Percentiles rank a stretch among this genome's conserved stretches.
These are phyloP conservation scores for Apotomis turbidana DNA, from an alignment of 2,888 invertebrate genomes.

Conservation along the genomic window DNA sequence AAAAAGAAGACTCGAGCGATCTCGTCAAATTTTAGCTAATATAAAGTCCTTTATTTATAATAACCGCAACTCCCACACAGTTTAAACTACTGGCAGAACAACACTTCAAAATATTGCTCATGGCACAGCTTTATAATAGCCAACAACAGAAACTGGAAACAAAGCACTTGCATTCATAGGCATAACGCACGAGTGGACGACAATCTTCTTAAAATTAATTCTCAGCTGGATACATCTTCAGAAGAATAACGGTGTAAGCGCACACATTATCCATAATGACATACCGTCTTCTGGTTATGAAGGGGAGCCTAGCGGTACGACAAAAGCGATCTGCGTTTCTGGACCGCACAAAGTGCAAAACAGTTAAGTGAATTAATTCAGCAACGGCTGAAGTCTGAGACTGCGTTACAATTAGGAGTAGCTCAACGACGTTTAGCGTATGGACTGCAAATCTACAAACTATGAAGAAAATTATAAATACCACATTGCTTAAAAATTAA, in stretches of 20 bases:
- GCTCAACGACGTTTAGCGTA: slow-evolving; percentile 2
- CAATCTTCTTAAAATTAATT: slow-evolving; percentile 61
- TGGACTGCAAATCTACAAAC: background rate
- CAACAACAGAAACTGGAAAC: slow-evolving; percentile 21
- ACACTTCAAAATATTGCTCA: background rate
- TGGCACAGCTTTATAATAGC: slow-evolving; percentile 5
- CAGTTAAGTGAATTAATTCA: slow-evolving; percentile 50
- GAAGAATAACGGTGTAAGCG: slow-evolving; percentile 24
- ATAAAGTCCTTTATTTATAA: too few species aligned
- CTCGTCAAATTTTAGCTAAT: background rate
- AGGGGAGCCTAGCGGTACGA: slow-evolving; percentile 43
- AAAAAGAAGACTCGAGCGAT: too few species aligned
- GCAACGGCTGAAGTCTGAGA: slow-evolving; percentile 45
- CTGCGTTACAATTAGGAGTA: slow-evolving; percentile 40
- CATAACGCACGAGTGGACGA: slow-evolving; percentile 50
- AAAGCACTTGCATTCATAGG: slow-evolving; percentile 33
- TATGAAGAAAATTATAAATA: too few species aligned
- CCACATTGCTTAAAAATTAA: too few species aligned
- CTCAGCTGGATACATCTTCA: slow-evolving; percentile 47
- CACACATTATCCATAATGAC: background rate
- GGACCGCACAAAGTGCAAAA: slow-evolving; percentile 53
- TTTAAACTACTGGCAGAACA: background rate
- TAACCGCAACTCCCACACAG: background rate
- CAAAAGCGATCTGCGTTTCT: slow-evolving; percentile 54
- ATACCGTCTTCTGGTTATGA: slow-evolving; percentile 1